Conservation (phyloP, 1,140 invertebrate genomes). For the Eumeta japonica region DNA sequence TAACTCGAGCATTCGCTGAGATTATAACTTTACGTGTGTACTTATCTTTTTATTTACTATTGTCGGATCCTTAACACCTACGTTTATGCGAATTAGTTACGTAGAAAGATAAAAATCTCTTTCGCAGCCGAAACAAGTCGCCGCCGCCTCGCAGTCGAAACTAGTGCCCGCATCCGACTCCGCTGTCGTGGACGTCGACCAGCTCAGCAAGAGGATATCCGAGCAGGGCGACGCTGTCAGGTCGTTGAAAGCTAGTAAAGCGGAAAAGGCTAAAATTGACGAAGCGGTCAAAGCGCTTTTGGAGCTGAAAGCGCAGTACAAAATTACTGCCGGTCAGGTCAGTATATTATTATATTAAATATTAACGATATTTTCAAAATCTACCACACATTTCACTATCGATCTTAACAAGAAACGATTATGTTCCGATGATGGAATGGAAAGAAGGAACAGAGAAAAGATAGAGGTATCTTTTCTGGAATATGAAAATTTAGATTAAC, state of each 20-base stretch:
- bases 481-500: no score
- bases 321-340: constrained; percentile 64
- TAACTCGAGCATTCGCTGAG: no score
- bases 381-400: no score
- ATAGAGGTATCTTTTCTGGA: no score
- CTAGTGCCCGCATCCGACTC: constrained; percentile 7
- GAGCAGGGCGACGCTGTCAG: constrained; percentile 72
- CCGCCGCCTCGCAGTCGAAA: no score
- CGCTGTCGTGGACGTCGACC: constrained; percentile 11
- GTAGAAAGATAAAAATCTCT: constrained; percentile 6
- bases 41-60: no score
- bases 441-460: no score
- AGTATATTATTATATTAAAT: constrained; percentile 4
- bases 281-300: constrained; percentile 70
- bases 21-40: no score
- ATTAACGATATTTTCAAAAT: no score
- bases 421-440: not conserved
- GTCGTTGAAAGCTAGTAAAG: constrained; percentile 66
- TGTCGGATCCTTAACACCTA: no score
- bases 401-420: constrained; percentile 4
- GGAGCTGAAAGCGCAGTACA: constrained; percentile 76
- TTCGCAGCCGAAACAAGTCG: constrained; percentile 31
- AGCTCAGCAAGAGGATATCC: constrained; percentile 42
- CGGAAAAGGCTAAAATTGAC: constrained; percentile 61
- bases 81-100: no score